Evolutionary conservation across 2,113 vertebrate species (phyloP), one percentile per base, ranked within the genome.

Genomic region (Vidua chalybeata): DNA sequence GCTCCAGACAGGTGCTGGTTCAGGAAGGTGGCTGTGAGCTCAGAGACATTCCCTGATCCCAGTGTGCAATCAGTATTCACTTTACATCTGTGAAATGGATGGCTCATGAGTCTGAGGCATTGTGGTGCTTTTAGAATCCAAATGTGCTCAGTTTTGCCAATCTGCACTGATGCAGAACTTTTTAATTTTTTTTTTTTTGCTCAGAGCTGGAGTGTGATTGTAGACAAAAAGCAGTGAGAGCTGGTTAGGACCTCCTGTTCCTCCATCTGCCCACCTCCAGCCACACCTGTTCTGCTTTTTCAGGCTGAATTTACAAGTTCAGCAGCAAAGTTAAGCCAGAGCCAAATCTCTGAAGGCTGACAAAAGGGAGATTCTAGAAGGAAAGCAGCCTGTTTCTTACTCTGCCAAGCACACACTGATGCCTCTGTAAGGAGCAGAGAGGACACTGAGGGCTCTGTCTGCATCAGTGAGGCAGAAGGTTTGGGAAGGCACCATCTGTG

Each of bases 401-500:
- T 68, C 35, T 92, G 88, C 82, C 92, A 91, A 27, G 16, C 5
- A 5, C 27, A 26, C 8, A 8, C 2, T 55, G 63, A 7, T n/a
- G 41, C 24, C 45, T 58, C 85, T 84, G 88, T 21, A 1, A 71
- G 91, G 87, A 68, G 89, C 1, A 12, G 93, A 13, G 61, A 35
- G 43, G 69, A 23, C 22, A 2, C 45, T 15, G 31, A 75, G 41
- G 49, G 58, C 56, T 49, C 31, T 79, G 37, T 78, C 5, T 51
- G 41, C 80, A n/a, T 21, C 77, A 21, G 52, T 1, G 26, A 89
- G 81, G 91, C 91, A 95, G 94, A 89, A 94, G 89, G 87, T 73
- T 94, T 89, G 81, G 56, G 81, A 64, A 76, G 74, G 78, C 66
- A 82, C 69, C 94, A 84, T 92, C 91, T 94, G 95, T 61, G 78